Conservation (phyloP, 2,797 vertebrate genomes). For the Muscicapa striata region DNA sequence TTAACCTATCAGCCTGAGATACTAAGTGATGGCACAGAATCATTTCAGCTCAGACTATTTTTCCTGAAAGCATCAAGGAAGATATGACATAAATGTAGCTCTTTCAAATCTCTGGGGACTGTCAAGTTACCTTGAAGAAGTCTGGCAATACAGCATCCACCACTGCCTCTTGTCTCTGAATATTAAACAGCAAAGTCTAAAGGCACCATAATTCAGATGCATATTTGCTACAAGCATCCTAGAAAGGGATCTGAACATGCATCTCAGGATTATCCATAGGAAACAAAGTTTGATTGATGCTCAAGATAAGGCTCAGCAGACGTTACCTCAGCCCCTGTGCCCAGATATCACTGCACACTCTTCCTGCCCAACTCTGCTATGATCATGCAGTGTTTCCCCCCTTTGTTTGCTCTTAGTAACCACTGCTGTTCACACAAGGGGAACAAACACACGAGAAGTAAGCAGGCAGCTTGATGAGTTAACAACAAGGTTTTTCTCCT, state of each 20-base stretch:
- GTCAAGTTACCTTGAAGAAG: neutral
- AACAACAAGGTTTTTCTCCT: neutral
- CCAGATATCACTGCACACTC: neutral
- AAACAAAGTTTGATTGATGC: neutral
- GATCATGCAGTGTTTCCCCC: neutral
- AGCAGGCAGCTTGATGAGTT: neutral
- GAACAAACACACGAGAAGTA: neutral
- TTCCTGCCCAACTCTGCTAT: constrained; percentile 7
- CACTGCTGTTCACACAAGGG: neutral
- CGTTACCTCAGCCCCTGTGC: neutral
- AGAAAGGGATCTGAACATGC: neutral
- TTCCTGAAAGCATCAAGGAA: neutral
- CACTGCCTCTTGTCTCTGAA: neutral
- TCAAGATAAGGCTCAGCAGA: neutral
- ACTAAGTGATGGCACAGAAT: neutral
- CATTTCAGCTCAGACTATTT: neutral
- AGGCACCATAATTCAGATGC: neutral
- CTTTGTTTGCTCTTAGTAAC: constrained; percentile 5
- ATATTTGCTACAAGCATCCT: neutral
- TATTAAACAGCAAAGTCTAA: neutral
- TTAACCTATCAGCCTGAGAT: neutral
- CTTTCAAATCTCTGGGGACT: neutral
- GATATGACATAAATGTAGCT: neutral
- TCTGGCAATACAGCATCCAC: neutral
- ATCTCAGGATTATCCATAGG: neutral